Percentiles rank a stretch among this genome's conserved stretches.
Evolutionary conservation across 2,113 vertebrate genomes (phyloP).

Genomic region (Muscicapa adusta): DNA sequence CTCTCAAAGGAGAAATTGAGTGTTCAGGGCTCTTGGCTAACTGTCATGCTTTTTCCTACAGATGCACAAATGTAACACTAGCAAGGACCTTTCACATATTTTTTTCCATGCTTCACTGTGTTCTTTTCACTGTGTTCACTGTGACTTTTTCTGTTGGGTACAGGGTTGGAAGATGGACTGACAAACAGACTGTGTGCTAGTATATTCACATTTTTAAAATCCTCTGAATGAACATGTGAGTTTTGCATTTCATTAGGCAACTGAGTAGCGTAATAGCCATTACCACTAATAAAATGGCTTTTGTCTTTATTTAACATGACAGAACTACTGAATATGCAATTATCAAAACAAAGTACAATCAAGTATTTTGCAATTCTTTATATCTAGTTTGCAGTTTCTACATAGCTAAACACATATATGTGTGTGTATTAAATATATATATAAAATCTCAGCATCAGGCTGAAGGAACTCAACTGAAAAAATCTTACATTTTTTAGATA

Average conservation of each 20-base stretch:
- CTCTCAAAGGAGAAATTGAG: constrained; percentile 47
- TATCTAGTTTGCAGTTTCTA: neutral
- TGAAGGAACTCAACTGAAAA: neutral
- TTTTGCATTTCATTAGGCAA: neutral
- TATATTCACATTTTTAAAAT: neutral
- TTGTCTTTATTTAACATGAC: neutral
- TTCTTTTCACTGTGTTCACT: neutral
- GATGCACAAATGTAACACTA: neutral
- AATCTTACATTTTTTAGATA: neutral
- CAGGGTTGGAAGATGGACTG: neutral
- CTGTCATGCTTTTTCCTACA: constrained; percentile 2
- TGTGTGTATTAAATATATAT: neutral
- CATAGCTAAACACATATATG: neutral
- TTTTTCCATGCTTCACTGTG: neutral
- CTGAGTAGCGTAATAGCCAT: neutral
- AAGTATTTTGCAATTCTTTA: neutral
- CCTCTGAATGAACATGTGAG: neutral
- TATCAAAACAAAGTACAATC: neutral
- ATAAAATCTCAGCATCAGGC: neutral
- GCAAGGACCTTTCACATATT: neutral
- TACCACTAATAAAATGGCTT: neutral
- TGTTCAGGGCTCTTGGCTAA: neutral
- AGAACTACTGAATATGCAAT: neutral
- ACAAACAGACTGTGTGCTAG: neutral
- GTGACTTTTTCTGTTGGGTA: constrained; percentile 26